Evolutionary conservation across 2,888 invertebrate genomes (phyloP).

Genomic region (Dynastes grantii): DNA sequence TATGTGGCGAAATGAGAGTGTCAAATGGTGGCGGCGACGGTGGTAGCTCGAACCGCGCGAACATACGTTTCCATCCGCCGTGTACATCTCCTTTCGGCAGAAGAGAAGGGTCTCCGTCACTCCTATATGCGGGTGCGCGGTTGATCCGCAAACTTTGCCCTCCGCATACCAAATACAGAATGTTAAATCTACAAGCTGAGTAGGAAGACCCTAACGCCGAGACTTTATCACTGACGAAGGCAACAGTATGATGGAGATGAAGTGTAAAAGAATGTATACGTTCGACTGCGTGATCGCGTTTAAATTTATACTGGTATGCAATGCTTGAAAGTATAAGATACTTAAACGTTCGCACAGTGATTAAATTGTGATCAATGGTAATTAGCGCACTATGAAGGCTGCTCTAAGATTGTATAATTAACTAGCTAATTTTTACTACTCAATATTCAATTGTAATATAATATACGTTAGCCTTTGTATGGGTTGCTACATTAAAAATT

Average conservation of each 20-base stretch:
- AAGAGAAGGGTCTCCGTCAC: conserved; percentile 2
- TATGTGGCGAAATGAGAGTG: conserved; percentile 38
- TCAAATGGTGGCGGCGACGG: conserved; percentile 38
- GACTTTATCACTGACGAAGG: conserved; percentile 15
- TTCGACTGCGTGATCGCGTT: conserved; percentile 19
- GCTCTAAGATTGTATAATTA: too few species aligned
- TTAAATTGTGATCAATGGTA: too few species aligned
- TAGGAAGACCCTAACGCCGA: conserved; percentile 15
- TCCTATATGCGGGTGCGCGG: conserved; percentile 38
- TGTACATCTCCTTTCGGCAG: conserved; percentile 2
- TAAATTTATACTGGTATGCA: conserved; percentile 1
- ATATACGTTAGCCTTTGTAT: too few species aligned
- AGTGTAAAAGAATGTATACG: conserved; percentile 23
- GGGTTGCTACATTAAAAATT: too few species aligned
- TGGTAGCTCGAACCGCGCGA: conserved; percentile 14
- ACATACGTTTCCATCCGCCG: conserved; percentile 8
- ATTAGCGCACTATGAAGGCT: too few species aligned
- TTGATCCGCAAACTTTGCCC: conserved; percentile 41
- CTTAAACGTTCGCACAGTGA: too few species aligned
- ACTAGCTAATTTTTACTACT: too few species aligned
- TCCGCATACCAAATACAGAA: conserved; percentile 27
- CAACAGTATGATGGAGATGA: conserved; percentile 18
- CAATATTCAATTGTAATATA: too few species aligned
- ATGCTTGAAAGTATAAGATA: not conserved
- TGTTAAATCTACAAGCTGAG: not conserved